These are phyloP conservation scores for Catocala nupta DNA, from an alignment of 2,888 invertebrate genomes.

Conservation along the genomic window DNA sequence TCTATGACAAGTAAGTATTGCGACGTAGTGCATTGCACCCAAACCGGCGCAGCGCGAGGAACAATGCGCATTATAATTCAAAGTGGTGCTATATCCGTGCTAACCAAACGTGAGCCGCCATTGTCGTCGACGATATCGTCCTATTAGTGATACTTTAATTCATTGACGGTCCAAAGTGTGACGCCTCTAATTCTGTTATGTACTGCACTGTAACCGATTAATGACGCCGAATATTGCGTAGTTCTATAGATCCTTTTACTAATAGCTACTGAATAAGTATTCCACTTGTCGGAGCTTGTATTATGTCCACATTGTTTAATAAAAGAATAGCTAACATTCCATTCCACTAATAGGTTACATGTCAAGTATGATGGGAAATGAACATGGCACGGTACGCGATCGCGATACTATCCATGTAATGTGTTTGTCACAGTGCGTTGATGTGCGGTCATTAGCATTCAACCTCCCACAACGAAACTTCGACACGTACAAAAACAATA, in stretches of 20 bases:
- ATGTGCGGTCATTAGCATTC: slow-evolving; percentile 69
- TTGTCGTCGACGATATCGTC: slow-evolving; percentile 63
- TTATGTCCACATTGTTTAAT: not conserved
- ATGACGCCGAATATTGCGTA: slow-evolving; percentile 15
- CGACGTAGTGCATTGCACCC: slow-evolving; percentile 84
- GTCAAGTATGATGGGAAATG: not conserved
- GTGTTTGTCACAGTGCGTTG: slow-evolving; percentile 45
- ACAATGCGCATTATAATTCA: slow-evolving; percentile 87
- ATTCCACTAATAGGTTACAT: not conserved
- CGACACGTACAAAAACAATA: slow-evolving; percentile 35
- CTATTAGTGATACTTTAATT: slow-evolving; percentile 54
- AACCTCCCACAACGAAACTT: slow-evolving; percentile 67
- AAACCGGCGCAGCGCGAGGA: slow-evolving; percentile 71
- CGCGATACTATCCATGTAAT: slow-evolving; percentile 9
- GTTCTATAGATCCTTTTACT: slow-evolving; percentile 5
- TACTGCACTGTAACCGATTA: slow-evolving; percentile 11
- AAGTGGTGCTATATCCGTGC: slow-evolving; percentile 84
- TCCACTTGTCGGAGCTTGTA: not conserved
- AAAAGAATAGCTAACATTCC: not conserved
- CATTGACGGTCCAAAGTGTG: slow-evolving; percentile 37
- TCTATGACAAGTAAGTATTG: slow-evolving; percentile 82
- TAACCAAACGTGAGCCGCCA: slow-evolving; percentile 76
- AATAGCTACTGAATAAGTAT: not conserved
- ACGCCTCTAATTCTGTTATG: slow-evolving; percentile 21
- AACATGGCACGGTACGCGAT: slow-evolving; percentile 7